Base-by-base conservation (phyloP, 2,113 vertebrate species). In the Pseudolaguvia tuberculata region DNA sequence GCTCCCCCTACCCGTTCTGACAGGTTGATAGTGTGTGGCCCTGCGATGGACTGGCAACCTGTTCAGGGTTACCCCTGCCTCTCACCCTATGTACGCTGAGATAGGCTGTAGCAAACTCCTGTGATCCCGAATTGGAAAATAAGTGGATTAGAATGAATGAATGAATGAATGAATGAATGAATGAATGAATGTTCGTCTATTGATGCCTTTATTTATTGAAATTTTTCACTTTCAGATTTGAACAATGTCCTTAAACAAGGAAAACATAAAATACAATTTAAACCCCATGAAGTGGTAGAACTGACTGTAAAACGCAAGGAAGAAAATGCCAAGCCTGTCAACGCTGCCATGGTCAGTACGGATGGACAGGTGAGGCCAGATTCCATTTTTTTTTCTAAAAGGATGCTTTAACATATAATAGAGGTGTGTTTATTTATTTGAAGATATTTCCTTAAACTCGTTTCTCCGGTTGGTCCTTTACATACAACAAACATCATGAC, bases 221-320 rank as follows among this genome's bases (percentile, higher is more conserved):
- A 9, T 39, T 52, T 25, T 21, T 0, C 42, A 68, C 59, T 25
- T n/a, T n/a, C 58, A 87, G 85, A 48, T 51, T 21, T 63, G 2
- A 52, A 79, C 29, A 83, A 76, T 25, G 84, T 85, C 50, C 72
- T 85, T 63, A 23, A 78, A 25, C 85, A 72, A 73, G 53, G 39
- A 47, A 20, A 20, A 5, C 84, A 87, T n/a, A 42, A 61, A 14
- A 52, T 87, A 20, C 74, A 80, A 45, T 78, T 87, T 47, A 85
- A 77, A 70, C 5, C n/a, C 1, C 42, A 69, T 0, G 85, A 83
- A 65, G 13, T 57, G 1, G 62, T 81, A 8, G 50, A 79, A n/a
- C 65, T 85, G 29, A 70, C 42, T 4, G 82, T 85, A 5, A 79
- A 73, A 74, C 53, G 42, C 5, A 65, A 53, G 29, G 50, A 29